Base-by-base conservation (phyloP, 2,797 vertebrate species). In the Calcarius lapponicus region DNA sequence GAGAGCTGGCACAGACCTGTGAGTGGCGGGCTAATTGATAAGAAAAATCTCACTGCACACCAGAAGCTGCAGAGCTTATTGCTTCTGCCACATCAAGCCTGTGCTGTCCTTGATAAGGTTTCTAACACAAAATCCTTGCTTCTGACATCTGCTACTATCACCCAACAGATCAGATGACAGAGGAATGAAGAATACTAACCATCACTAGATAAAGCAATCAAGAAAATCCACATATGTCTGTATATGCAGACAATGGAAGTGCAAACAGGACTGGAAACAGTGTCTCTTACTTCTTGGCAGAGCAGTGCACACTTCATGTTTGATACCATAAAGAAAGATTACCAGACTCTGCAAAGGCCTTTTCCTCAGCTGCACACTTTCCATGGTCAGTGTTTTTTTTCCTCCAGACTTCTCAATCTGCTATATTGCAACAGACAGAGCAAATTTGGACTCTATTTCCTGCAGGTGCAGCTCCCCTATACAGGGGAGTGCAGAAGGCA, bases 11-110 rank as follows among this genome's bases (percentile, higher is more conserved):
- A 86, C 65, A 61, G 67, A 48, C 40, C 86, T 47, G 45, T 1
- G 2, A 74, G 60, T 48, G 70, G 84, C 0, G 0, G 58, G 18
- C 24, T 83, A 78, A 80, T 53, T 76, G 80, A 78, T 86, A 88
- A 88, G 76, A 70, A 60, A 42, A 45, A 50, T 90, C 76, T 83
- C 69, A 25, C 42, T 48, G 45, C 76, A 67, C 61, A 34, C 42
- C 76, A 88, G 88, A 69, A 93, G 65, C 71, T 60, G 67, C 60
- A 66, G 69, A 88, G 32, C 40, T 91, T 86, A 88, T 42, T 90
- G 57, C 76, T 86, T 80, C 72, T 90, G 90, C 69, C 76, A 80
- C 86, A 71, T 71, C 53, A 57, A 92, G 38, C 50, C 29, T 6
- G 4, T 34, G 42, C 65, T 78, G 65, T 50, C 45, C 62, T 80